Conservation (phyloP, 1,140 invertebrate genomes). For the Drosophila pandora region DNA sequence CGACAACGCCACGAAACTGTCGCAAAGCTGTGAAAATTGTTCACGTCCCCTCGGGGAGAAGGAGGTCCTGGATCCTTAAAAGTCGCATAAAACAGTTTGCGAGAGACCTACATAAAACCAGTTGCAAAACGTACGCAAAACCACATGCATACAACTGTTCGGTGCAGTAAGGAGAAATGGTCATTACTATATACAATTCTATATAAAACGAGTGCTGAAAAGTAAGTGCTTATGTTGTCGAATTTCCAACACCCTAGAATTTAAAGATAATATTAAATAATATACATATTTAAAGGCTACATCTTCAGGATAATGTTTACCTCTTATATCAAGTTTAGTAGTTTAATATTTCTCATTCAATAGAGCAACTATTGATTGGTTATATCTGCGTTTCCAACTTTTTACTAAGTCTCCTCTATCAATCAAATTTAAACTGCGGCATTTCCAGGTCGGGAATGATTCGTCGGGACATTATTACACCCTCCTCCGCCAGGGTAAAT, state of each 20-base stretch:
- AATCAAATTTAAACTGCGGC: constrained; percentile 1
- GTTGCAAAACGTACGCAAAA: constrained; percentile 4
- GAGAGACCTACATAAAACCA: constrained; percentile 6
- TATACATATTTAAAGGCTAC: neutral
- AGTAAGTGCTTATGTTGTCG: neutral
- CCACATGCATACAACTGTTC: constrained; percentile 19
- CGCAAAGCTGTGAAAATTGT: neutral
- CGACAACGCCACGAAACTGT: neutral
- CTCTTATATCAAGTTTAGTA: neutral
- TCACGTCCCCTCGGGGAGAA: neutral
- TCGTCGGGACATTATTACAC: constrained; percentile 8
- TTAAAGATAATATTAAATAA: neutral
- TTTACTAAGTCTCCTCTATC: neutral
- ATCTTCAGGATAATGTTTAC: no score
- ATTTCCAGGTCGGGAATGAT: constrained; percentile 1
- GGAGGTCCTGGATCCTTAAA: constrained; percentile 1
- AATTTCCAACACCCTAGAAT: neutral
- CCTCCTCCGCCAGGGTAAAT: constrained; percentile 2
- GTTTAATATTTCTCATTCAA: neutral
- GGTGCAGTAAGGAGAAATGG: constrained; percentile 61
- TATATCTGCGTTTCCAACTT: neutral
- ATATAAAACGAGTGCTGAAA: constrained; percentile 4
- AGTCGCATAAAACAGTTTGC: constrained; percentile 3
- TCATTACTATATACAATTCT: constrained; percentile 66
- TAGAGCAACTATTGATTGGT: neutral